Evolutionary conservation across 2,797 vertebrate species (phyloP).

Genomic region (Scolopax rusticola): DNA sequence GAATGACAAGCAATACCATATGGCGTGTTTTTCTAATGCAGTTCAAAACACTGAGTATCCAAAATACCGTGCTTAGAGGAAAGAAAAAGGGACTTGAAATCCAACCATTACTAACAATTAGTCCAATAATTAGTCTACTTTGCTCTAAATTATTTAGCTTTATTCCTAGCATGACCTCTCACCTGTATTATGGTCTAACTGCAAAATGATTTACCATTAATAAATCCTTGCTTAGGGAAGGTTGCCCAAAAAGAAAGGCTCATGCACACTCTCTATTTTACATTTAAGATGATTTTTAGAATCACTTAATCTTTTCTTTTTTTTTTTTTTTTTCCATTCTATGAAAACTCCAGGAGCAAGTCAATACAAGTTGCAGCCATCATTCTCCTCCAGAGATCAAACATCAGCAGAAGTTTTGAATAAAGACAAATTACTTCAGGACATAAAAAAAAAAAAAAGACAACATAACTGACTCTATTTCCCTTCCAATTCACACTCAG

Average conservation of each 20-base stretch:
- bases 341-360: neutral
- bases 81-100: neutral
- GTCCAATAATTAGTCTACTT: neutral
- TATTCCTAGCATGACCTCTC: neutral
- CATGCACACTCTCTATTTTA: neutral
- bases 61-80: neutral
- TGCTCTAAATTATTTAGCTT: neutral
- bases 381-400: neutral
- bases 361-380: neutral
- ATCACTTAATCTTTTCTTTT: neutral
- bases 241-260: neutral
- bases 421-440: neutral
- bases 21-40: neutral
- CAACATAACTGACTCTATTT: neutral
- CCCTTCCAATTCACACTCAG: neutral
- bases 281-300: neutral
- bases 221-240: neutral
- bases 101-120: neutral
- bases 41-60: neutral
- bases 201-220: neutral
- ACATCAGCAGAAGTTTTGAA: neutral
- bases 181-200: neutral
- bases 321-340: neutral
- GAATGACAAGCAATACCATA: slow-evolving; percentile 42
- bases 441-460: neutral